Conservation (phyloP, 2,888 invertebrate species). For the Heteromyza rotundicornis region DNA sequence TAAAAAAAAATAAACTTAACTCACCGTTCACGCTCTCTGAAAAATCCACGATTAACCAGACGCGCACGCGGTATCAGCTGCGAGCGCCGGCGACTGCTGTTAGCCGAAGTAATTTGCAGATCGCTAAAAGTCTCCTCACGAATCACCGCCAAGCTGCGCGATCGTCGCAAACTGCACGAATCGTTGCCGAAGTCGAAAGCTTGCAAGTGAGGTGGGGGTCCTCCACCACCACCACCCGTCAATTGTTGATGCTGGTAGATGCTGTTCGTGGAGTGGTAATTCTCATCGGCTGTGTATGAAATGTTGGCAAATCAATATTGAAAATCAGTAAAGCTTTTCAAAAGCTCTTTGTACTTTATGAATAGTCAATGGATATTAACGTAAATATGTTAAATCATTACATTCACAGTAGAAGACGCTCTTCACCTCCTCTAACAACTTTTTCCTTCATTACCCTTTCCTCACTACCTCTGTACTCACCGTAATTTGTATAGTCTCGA, state of each 20-base stretch:
- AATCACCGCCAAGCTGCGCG: conserved; percentile 77
- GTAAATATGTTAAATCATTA: no score
- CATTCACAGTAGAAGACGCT: no score
- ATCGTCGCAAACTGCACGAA: conserved; percentile 68
- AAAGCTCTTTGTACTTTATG: no score
- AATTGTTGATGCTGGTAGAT: conserved; percentile 32
- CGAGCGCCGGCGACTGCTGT: conserved; percentile 71
- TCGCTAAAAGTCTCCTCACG: conserved; percentile 78
- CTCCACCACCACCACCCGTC: not conserved
- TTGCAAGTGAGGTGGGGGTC: not conserved
- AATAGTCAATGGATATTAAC: no score
- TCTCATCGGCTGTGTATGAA: conserved; percentile 40
- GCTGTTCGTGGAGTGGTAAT: conserved; percentile 43
- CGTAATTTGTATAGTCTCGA: conserved; percentile 23
- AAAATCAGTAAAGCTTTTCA: no score
- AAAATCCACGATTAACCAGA: conserved; percentile 76
- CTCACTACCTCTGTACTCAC: conserved; percentile 9
- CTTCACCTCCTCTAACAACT: no score
- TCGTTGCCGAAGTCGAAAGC: conserved; percentile 57
- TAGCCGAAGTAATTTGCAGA: conserved; percentile 70
- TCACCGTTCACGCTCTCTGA: conserved; percentile 78
- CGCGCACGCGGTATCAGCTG: conserved; percentile 83
- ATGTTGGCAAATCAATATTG: conserved; percentile 2
- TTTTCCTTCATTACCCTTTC: not conserved
- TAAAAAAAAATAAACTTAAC: conserved; percentile 2